phyloP scores from a whole-genome alignment of 2,113 vertebrate species.

The Pollimyrus isidori region DNA sequence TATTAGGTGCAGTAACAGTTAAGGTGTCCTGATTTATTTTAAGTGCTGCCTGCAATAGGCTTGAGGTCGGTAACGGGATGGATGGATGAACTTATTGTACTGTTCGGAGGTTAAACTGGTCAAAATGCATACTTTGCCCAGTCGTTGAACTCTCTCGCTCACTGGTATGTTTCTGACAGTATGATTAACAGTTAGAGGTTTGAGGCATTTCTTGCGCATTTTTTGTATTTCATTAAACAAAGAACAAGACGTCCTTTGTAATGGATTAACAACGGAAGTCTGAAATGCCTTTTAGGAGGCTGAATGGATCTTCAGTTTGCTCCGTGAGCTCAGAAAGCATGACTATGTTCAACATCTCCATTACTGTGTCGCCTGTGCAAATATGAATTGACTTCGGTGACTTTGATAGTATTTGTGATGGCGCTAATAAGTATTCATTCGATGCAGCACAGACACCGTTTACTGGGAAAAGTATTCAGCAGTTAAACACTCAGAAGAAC shows the following conservation, averaged over 20 bases:
- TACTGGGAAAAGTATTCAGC: not conserved
- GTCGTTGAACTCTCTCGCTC: not conserved
- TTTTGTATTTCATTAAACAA: not conserved
- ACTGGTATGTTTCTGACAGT: not conserved
- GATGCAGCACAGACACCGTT: not conserved
- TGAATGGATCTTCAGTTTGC: conserved; percentile 12
- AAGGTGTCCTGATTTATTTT: not conserved
- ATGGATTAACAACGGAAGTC: not conserved
- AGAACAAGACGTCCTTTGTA: conserved; percentile 14
- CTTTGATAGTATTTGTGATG: not conserved
- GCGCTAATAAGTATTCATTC: not conserved
- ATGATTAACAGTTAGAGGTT: conserved; percentile 1
- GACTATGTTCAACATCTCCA: not conserved
- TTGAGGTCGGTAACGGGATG: not conserved
- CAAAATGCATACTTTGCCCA: not conserved
- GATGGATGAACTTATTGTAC: not conserved
- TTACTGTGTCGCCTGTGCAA: not conserved
- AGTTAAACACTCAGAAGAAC: not conserved
- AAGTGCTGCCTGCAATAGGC: not conserved
- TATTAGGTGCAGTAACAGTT: not conserved
- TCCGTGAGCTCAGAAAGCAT: not conserved
- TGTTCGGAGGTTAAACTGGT: not conserved
- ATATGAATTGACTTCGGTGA: not conserved
- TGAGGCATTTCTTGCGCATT: not conserved
- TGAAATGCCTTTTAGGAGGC: not conserved